Conservation (phyloP, 2,797 vertebrate species). For the Gobio occitaniae region DNA sequence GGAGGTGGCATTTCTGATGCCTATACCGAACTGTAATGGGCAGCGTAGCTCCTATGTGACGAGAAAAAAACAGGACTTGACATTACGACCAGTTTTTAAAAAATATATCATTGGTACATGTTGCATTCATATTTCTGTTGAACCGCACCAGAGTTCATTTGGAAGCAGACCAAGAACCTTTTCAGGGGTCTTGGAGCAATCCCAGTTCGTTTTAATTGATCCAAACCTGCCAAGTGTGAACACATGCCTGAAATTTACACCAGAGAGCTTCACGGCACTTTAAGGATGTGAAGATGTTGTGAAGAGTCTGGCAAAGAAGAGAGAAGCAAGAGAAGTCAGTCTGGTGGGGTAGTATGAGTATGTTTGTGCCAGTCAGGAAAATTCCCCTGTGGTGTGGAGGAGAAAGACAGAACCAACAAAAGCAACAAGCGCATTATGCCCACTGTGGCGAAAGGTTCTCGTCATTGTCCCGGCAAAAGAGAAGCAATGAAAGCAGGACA, state of each 20-base stretch:
- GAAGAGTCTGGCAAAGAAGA: constrained; percentile 15
- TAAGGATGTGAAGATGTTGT: constrained; percentile 5
- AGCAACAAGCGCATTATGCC: constrained; percentile 51
- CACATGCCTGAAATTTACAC: not conserved
- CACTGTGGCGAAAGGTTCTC: constrained; percentile 49
- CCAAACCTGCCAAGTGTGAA: not conserved
- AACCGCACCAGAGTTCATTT: too few species aligned
- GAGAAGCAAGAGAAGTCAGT: constrained; percentile 19
- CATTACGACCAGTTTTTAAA: too few species aligned
- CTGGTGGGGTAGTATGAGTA: constrained; percentile 13
- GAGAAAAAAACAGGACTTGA: not conserved
- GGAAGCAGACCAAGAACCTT: too few species aligned
- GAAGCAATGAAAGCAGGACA: constrained; percentile 59
- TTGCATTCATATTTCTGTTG: too few species aligned
- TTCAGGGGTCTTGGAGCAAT: too few species aligned
- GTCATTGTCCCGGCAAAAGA: constrained; percentile 49
- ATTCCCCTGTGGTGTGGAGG: constrained; percentile 48
- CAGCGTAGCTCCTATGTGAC: not conserved
- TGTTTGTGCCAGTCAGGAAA: constrained; percentile 46
- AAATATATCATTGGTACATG: too few species aligned
- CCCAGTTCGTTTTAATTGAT: too few species aligned
- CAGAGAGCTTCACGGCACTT: not conserved
- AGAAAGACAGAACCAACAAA: constrained; percentile 61
- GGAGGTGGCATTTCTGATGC: not conserved
- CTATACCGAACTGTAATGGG: not conserved